Base-by-base conservation (phyloP, 1,140 invertebrate genomes). In the Drosophila athabasca region DNA sequence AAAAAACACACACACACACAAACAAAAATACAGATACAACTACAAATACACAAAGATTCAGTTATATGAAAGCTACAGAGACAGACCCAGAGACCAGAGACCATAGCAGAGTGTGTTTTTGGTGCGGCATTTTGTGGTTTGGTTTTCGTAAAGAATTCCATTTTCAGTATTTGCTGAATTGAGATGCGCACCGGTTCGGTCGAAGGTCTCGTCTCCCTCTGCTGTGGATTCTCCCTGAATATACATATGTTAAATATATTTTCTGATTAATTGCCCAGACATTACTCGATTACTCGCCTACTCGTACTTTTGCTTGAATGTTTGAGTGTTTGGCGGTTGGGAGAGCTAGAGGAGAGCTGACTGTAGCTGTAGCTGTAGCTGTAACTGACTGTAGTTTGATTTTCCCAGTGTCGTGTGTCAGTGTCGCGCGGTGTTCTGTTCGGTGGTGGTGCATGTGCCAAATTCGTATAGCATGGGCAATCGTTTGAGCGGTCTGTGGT, bases 131-230 rank as follows among this genome's bases (percentile, higher is more conserved):
- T 90, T 65, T 79, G 78, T 71, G 79, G 87, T 87, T 89, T 71
- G 79, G 87, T 87, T 89, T 85, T 74, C 79, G 48, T 55, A 88
- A 90, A 90, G 85, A 91, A 91, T 88, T 90, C 82, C 90, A 75
- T 90, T 81, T 90, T 91, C 90, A 91, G 90, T 91, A 84, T 91
- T 90, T 91, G 85, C 54, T 76, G 84, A 90, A 91, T 90, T 91
- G 90, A 91, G 90, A 88, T 84, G 83, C 85, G 82, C 76, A 74
- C 85, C 89, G 84, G 83, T 88, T 88, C 64, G 59, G 51, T 19
- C 26, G 31, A 17, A 11, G 35, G 31, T 53, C 31, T 53, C 29
- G 50, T 15, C 24, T 26, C 24, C 0, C 8, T 31, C 31, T 53
- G 17, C 43, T 64, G 6, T 1, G 45, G 35, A 39, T 24, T 57